Percentiles rank a stretch among this genome's conserved stretches.
phyloP scores from a whole-genome alignment of 2,797 vertebrate species.

The Diplodus puntazzo region DNA sequence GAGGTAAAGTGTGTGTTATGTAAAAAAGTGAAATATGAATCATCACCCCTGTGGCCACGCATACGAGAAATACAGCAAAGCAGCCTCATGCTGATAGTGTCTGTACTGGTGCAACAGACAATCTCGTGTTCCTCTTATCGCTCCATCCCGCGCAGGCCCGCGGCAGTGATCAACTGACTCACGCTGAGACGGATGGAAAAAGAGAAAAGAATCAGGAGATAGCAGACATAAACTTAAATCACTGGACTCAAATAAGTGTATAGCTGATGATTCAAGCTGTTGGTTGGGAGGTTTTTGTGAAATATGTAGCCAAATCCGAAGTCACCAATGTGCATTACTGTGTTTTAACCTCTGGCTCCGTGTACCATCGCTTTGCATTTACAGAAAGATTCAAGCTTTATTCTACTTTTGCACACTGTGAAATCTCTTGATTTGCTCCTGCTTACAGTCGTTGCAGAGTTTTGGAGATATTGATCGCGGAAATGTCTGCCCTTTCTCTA shows the following conservation, averaged over 20 bases:
- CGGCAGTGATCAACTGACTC: constrained; percentile 43
- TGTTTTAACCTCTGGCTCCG: neutral
- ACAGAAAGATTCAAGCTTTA: neutral
- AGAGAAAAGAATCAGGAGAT: constrained; percentile 16
- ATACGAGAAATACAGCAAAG: neutral
- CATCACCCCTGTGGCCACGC: constrained; percentile 7
- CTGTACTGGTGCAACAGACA: constrained; percentile 25
- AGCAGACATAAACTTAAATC: constrained; percentile 43
- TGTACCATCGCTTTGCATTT: neutral
- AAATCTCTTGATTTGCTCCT: neutral
- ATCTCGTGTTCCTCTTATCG: constrained; percentile 54
- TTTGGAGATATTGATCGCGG: too few relatives aligned
- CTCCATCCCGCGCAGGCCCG: constrained; percentile 40
- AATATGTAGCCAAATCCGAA: neutral
- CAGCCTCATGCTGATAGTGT: constrained; percentile 17
- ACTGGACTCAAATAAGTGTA: constrained; percentile 14
- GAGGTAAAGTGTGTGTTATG: constrained; percentile 22
- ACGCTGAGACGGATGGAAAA: constrained; percentile 37
- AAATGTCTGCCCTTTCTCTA: too few relatives aligned
- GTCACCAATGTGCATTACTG: neutral
- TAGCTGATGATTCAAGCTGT: constrained; percentile 27
- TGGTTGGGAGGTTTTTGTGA: constrained; percentile 1
- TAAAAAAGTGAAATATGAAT: constrained; percentile 32
- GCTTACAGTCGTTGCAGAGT: too few relatives aligned
- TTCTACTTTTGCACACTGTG: neutral